Evolutionary conservation across 2,113 vertebrate genomes (phyloP).

Genomic region (Phasianus colchicus): DNA sequence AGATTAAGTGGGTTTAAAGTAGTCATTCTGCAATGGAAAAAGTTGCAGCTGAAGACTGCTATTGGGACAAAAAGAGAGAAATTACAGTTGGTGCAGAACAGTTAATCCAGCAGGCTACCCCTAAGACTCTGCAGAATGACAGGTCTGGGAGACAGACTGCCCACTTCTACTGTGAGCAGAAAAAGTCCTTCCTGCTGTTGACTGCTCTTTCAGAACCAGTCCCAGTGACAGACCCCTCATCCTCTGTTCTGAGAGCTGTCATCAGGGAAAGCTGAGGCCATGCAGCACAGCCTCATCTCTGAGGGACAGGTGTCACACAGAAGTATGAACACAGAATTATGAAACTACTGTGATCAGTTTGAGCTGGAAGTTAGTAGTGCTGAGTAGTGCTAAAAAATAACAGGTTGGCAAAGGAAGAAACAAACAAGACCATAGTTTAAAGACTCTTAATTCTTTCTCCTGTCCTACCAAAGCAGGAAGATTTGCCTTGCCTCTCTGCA

Average conservation of each 20-base stretch:
- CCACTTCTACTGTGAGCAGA: not conserved
- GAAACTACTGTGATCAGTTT: not conserved
- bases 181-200: not conserved
- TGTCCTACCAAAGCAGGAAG: not conserved
- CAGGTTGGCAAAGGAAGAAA: not conserved
- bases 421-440: not conserved
- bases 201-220: not conserved
- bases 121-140: not conserved
- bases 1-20: not conserved
- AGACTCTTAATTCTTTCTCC: not conserved
- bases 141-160: not conserved
- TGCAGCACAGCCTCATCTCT: not conserved
- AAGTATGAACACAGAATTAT: not conserved
- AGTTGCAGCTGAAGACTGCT: not conserved
- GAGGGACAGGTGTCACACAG: not conserved
- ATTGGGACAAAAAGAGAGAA: not conserved
- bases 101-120: not conserved
- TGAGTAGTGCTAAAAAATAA: not conserved
- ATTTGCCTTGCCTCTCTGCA: not conserved
- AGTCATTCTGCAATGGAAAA: not conserved
- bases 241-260: not conserved
- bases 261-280: accelerated
- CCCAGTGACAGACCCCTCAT: accelerated
- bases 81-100: not conserved
- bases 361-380: not conserved